phyloP scores from a whole-genome alignment of 2,113 vertebrate species.

The Regulus satrapa region DNA sequence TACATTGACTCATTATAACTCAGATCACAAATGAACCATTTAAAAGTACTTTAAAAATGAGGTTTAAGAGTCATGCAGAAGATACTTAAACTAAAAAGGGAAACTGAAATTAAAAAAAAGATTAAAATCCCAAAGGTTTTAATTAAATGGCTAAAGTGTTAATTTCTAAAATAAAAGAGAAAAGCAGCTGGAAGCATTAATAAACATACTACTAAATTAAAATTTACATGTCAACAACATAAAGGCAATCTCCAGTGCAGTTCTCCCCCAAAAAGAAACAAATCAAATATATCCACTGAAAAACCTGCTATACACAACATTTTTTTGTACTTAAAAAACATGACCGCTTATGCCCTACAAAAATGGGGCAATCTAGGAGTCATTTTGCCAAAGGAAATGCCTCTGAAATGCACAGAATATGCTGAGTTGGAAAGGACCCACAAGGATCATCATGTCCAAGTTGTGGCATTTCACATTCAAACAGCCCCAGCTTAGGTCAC shows the following conservation, averaged over 20 bases:
- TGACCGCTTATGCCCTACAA: background rate
- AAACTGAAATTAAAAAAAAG: background rate
- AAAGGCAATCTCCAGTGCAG: background rate
- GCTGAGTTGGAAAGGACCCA: background rate
- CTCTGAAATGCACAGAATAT: background rate
- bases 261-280: background rate
- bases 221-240: background rate
- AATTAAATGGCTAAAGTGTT: background rate
- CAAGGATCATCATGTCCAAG: background rate
- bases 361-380: background rate
- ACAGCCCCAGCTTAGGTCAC: background rate
- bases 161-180: background rate
- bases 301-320: background rate
- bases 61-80: background rate
- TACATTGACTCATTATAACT: background rate
- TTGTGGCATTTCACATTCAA: rapidly evolving
- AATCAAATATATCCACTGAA: background rate
- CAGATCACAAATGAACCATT: background rate
- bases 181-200: background rate
- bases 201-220: background rate
- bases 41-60: background rate
- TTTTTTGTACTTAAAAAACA: background rate
- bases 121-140: background rate
- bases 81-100: background rate
- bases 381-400: background rate